A percentile compares a stretch with the other conserved stretches of the same genome.
These are phyloP conservation scores for Muntiacus reevesi DNA, from an alignment of 2,113 vertebrate species.

Conservation along the genomic window DNA sequence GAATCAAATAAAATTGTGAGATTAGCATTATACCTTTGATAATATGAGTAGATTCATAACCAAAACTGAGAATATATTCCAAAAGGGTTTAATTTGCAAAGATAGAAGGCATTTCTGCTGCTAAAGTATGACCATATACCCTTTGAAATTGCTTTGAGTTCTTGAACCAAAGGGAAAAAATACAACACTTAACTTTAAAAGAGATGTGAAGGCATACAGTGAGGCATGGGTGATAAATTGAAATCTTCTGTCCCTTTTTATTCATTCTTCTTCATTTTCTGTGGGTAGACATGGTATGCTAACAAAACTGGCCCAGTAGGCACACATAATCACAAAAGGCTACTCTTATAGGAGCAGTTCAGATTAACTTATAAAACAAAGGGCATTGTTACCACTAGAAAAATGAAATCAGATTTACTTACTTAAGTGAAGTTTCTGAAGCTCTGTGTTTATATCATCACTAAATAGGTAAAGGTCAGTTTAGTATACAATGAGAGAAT, in stretches of 20 bases:
- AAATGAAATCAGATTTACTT: constrained; percentile 1
- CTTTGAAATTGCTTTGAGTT: not conserved
- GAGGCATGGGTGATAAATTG: not conserved
- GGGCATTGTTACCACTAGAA: constrained; percentile 14
- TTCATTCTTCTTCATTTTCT: constrained; percentile 66
- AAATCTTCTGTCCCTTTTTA: constrained; percentile 23
- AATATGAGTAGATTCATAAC: not conserved
- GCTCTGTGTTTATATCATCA: constrained; percentile 11
- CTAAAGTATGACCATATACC: not conserved
- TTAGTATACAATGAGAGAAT: not conserved
- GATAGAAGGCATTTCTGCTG: not conserved
- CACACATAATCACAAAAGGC: constrained; percentile 16
- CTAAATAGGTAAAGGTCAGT: not conserved
- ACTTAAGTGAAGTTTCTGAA: constrained; percentile 35
- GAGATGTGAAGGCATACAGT: not conserved
- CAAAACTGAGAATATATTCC: not conserved
- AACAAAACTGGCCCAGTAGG: not conserved
- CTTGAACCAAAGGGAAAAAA: not conserved
- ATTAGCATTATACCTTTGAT: not conserved
- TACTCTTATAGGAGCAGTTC: not conserved
- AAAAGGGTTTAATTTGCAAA: constrained; percentile 14
- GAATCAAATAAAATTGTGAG: not conserved
- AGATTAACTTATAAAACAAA: constrained; percentile 57
- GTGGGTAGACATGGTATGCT: not conserved
- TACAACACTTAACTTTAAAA: constrained; percentile 32